phyloP scores from a whole-genome alignment of 2,888 invertebrate species.

The Drosophila cracens region DNA sequence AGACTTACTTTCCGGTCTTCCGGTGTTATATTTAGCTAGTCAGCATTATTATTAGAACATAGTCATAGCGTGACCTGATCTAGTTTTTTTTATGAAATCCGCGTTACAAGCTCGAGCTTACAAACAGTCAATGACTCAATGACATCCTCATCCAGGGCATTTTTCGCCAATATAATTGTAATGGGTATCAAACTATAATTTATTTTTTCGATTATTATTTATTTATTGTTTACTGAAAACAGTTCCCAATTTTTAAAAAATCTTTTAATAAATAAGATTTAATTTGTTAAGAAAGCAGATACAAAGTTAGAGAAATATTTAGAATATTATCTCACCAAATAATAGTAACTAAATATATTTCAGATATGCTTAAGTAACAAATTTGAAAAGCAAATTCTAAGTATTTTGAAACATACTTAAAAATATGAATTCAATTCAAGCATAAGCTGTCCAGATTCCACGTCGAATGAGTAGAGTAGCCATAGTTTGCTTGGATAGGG shows the following conservation, averaged over 20 bases:
- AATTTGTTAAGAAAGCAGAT: background rate
- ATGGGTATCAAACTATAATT: background rate
- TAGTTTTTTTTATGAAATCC: background rate
- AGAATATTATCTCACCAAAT: background rate
- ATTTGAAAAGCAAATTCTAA: background rate
- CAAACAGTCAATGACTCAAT: background rate
- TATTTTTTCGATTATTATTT: background rate
- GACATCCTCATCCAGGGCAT: background rate
- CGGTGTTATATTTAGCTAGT: background rate
- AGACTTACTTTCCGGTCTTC: background rate
- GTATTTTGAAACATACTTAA: background rate
- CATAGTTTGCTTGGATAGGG: conserved; percentile 6
- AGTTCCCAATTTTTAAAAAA: background rate
- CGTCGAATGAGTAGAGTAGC: too few relatives aligned
- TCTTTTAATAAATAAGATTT: too few relatives aligned
- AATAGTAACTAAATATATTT: background rate
- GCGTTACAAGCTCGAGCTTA: background rate
- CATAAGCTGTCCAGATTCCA: background rate
- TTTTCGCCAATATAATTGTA: background rate
- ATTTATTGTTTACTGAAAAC: background rate
- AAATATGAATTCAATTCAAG: background rate
- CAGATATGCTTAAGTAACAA: background rate
- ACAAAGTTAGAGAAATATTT: background rate
- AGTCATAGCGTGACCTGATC: background rate
- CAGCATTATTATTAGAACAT: background rate